Base-by-base conservation (phyloP, 2,797 vertebrate genomes). In the Percopsis omiscomaycus region DNA sequence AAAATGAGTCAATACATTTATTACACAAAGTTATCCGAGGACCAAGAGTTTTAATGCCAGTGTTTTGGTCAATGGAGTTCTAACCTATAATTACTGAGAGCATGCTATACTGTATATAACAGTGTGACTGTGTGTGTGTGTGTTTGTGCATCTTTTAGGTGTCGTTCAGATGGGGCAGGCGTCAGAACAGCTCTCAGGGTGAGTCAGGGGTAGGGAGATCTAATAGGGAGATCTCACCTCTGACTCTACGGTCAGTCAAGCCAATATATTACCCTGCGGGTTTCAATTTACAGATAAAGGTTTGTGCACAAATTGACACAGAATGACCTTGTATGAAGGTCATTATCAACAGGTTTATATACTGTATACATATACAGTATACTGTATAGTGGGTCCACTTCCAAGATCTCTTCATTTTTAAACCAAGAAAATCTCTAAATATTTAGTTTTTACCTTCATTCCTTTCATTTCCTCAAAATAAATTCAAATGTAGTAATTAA, bases 131-230 rank as follows among this genome's bases (percentile, higher is more conserved):
- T 32, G 42, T 37, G 15, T 46, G 28, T n/a, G 28, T 68, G 51
- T 4, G n/a, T 8, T 9, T 29, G 29, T 66, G 52, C 54, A 15
- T 9, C 2, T 10, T 8, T 28, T 54, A 15, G 10, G 51, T 44
- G 32, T 51, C 15, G 37, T 30, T 5, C 32, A 49, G 46, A 47
- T 14, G 60, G 55, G 37, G 59, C 27, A 55, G 53, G 49, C 42
- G 11, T 67, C 52, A 53, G 58, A n/a, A 59, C 42, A 52, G 55
- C 32, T 69, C 69, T 63, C 27, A 54, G 32, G 55, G 58, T 0
- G 29, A 57, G 54, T 64, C 55, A 75, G 68, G 64, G 54, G 65
- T 46, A 51, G 47, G 67, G 56, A 71, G 29, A 56, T 66, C 45
- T 54, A 57, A 61, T 55, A 61, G 51, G 47, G 2, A 30, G 52